Evolutionary conservation across 2,888 invertebrate species (phyloP).

Genomic region (Cryptocephalus moraei): DNA sequence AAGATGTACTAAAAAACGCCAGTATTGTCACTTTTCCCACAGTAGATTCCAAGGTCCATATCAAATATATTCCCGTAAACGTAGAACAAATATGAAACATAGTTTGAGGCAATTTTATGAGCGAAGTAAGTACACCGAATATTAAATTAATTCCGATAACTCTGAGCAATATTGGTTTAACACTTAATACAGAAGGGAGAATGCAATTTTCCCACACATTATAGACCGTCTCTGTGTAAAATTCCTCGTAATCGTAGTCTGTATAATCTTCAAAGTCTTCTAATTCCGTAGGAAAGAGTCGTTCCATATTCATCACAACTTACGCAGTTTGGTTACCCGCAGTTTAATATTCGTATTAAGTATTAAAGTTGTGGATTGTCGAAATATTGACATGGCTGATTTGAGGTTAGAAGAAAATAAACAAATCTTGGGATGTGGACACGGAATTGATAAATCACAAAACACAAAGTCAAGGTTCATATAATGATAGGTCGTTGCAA

Average conservation of each 20-base stretch:
- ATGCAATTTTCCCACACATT: constrained; percentile 23
- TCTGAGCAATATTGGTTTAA: constrained; percentile 15
- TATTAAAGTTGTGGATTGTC: no score
- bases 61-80: constrained; percentile 18
- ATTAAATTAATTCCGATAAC: constrained; percentile 18
- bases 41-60: constrained; percentile 14
- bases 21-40: constrained; percentile 17
- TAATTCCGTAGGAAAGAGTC: not conserved
- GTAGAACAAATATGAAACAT: constrained; percentile 20
- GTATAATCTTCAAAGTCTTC: not conserved
- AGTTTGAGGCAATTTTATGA: constrained; percentile 10
- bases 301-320: not conserved
- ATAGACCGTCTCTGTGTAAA: constrained; percentile 10
- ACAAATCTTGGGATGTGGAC: no score
- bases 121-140: constrained; percentile 11
- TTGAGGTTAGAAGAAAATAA: no score
- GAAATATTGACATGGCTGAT: no score
- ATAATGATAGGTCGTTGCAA: no score
- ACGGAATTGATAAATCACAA: no score
- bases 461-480: no score
- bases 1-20: constrained; percentile 14
- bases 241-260: not conserved
- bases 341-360: no score
- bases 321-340: no score
- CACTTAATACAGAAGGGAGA: constrained; percentile 18